Conservation (phyloP, 2,888 invertebrate species). For the Hyalella azteca region DNA sequence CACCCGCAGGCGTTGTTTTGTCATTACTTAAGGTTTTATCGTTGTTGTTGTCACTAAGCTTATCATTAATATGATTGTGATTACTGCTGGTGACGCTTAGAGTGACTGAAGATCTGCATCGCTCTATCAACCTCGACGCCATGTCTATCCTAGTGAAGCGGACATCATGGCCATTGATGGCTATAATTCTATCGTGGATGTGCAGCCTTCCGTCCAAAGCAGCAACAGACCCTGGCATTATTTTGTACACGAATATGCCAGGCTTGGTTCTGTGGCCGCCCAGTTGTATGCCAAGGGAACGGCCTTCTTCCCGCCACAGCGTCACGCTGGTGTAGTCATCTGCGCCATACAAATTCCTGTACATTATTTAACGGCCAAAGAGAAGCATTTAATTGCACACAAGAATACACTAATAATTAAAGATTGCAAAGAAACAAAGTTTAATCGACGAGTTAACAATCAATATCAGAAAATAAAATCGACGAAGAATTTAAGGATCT, state of each 20-base stretch:
- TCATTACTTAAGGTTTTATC: background rate
- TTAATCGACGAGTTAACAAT: no score
- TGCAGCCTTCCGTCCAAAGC: slow-evolving; percentile 64
- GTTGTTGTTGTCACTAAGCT: background rate
- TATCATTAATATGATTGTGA: background rate
- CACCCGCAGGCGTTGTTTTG: background rate
- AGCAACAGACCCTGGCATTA: slow-evolving; percentile 63
- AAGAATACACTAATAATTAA: no score
- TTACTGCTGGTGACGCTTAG: slow-evolving; percentile 42
- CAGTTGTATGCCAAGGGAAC: slow-evolving; percentile 64
- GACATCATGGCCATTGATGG: slow-evolving; percentile 65
- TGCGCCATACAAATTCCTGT: no score
- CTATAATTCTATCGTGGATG: slow-evolving; percentile 65
- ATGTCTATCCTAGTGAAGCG: slow-evolving; percentile 64
- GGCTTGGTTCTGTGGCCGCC: slow-evolving; percentile 56
- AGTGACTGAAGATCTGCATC: slow-evolving; percentile 49
- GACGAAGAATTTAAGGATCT: no score
- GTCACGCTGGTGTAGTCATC: slow-evolving; percentile 64
- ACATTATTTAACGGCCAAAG: no score
- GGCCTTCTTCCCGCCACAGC: slow-evolving; percentile 63
- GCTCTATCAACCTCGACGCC: slow-evolving; percentile 62
- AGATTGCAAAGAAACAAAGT: no score
- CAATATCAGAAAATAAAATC: no score
- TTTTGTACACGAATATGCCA: slow-evolving; percentile 61
- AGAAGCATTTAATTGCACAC: no score